Evolutionary conservation across 2,113 vertebrate species (phyloP).

Genomic region (Saccopteryx leptura): DNA sequence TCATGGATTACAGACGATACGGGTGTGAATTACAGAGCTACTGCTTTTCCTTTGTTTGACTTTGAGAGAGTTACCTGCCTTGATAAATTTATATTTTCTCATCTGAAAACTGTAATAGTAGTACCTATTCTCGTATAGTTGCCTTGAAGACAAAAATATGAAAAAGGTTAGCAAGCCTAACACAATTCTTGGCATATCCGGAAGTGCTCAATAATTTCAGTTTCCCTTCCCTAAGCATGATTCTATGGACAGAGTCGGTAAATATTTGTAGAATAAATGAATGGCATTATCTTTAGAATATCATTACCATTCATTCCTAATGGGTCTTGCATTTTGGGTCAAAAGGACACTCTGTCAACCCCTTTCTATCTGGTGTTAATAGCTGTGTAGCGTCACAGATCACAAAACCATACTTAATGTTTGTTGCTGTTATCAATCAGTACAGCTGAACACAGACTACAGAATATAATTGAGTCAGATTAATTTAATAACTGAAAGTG

Average conservation of each 20-base stretch:
- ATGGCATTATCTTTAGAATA: constrained; percentile 62
- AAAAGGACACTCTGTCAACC: constrained; percentile 29
- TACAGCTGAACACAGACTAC: constrained; percentile 79
- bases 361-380: constrained; percentile 55
- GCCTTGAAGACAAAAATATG: constrained; percentile 32
- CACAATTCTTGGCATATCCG: not conserved
- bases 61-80: constrained; percentile 12
- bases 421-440: constrained; percentile 87
- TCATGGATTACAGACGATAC: not conserved
- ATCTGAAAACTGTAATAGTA: not conserved
- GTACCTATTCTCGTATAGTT: not conserved
- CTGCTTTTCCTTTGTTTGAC: not conserved
- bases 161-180: not conserved
- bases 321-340: constrained; percentile 62
- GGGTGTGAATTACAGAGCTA: too few species aligned
- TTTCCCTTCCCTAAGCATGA: not conserved
- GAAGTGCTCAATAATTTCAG: not conserved
- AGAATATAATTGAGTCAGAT: constrained; percentile 87
- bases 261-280: constrained; percentile 67
- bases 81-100: not conserved
- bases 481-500: constrained; percentile 89
- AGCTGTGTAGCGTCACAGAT: constrained; percentile 45
- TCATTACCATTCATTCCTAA: constrained; percentile 53
- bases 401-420: constrained; percentile 76
- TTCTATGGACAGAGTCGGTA: not conserved